Evolutionary conservation across 2,113 vertebrate species (phyloP).

Genomic region (Sus scrofa): DNA sequence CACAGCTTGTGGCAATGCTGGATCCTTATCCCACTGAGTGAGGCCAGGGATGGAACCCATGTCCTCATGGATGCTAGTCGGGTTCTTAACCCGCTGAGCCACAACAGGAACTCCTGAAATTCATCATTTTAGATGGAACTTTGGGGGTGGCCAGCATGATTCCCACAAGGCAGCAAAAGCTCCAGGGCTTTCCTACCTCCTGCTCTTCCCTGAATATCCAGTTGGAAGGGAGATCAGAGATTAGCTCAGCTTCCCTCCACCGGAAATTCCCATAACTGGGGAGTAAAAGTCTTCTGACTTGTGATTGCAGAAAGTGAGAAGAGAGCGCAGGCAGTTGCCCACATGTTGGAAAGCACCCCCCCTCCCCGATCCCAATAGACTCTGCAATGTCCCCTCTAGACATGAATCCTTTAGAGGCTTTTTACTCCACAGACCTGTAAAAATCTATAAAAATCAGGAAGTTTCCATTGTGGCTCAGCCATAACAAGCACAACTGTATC

Average conservation of each 20-base stretch:
- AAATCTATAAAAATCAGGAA: neutral
- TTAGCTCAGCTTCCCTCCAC: neutral
- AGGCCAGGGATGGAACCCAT: too few species aligned
- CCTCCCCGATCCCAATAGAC: neutral
- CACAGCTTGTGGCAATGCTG: too few species aligned
- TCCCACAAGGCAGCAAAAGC: neutral
- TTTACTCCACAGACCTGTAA: neutral
- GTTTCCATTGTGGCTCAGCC: too few species aligned
- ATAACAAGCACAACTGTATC: too few species aligned
- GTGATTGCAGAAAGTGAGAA: neutral
- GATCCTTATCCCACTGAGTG: too few species aligned
- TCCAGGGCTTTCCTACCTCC: neutral
- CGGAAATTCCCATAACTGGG: neutral
- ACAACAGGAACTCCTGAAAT: neutral
- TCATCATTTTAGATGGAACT: neutral
- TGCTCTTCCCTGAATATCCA: neutral
- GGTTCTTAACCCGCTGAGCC: too few species aligned
- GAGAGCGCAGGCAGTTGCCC: neutral
- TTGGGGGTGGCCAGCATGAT: neutral
- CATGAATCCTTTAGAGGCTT: neutral
- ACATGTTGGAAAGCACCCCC: neutral
- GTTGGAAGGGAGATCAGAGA: neutral
- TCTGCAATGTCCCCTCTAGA: neutral
- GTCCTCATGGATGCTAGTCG: too few species aligned
- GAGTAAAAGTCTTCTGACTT: neutral